Percentiles rank a stretch among this genome's conserved stretches.
phyloP scores from a whole-genome alignment of 1,140 invertebrate genomes.

The Drosophila kikkawai region DNA sequence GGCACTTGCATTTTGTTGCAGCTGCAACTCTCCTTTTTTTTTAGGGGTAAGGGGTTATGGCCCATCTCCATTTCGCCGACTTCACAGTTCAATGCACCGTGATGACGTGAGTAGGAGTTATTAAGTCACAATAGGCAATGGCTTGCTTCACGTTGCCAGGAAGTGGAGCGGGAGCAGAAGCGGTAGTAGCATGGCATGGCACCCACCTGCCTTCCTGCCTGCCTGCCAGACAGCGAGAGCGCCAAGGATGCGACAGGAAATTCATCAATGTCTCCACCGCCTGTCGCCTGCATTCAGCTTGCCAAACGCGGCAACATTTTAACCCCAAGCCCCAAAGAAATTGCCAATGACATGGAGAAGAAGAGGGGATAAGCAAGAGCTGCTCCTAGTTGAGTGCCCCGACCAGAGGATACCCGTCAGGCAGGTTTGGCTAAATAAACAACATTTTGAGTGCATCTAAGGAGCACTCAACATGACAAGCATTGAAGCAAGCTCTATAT shows the following conservation, averaged over 20 bases:
- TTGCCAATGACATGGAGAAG: slow-evolving; percentile 63
- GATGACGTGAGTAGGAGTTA: slow-evolving; percentile 78
- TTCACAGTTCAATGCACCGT: slow-evolving; percentile 72
- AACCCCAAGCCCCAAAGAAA: slow-evolving; percentile 67
- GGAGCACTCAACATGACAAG: neutral
- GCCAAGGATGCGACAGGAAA: slow-evolving; percentile 76
- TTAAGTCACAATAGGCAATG: slow-evolving; percentile 76
- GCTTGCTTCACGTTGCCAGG: slow-evolving; percentile 46
- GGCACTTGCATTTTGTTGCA: slow-evolving; percentile 5
- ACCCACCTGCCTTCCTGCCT: slow-evolving; percentile 2
- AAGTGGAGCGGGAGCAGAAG: slow-evolving; percentile 10
- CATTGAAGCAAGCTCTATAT: neutral
- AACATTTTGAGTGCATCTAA: neutral
- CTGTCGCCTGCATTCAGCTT: slow-evolving; percentile 67
- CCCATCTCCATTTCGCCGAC: slow-evolving; percentile 18
- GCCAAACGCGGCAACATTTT: slow-evolving; percentile 67
- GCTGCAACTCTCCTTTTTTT: slow-evolving; percentile 4
- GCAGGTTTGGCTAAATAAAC: neutral
- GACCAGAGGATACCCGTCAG: slow-evolving; percentile 13
- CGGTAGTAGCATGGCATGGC: neutral
- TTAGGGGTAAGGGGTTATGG: neutral
- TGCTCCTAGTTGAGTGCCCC: neutral
- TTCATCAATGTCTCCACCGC: slow-evolving; percentile 79
- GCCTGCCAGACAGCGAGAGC: slow-evolving; percentile 20
- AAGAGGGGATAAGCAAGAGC: slow-evolving; percentile 17